Evolutionary conservation across 2,888 invertebrate genomes (phyloP).

Genomic region (Patella depressa): DNA sequence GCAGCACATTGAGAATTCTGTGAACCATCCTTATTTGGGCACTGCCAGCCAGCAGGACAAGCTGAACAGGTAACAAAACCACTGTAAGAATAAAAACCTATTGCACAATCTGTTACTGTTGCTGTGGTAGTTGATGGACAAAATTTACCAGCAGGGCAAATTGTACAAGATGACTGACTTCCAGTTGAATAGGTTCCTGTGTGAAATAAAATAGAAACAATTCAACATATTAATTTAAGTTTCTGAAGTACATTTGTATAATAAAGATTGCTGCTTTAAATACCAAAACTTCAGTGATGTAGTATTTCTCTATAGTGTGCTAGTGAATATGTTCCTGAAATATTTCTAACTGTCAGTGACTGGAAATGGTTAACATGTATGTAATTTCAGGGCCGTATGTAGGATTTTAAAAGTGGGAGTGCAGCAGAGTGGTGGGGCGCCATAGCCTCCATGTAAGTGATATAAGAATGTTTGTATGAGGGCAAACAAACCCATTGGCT

Average conservation of each 20-base stretch:
- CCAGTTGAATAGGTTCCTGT: slow-evolving; percentile 58
- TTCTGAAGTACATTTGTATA: background rate
- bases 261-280: background rate
- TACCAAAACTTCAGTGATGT: slow-evolving; percentile 1
- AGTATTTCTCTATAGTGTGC: background rate
- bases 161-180: slow-evolving; percentile 54
- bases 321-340: no score
- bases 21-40: slow-evolving; percentile 51
- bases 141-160: slow-evolving; percentile 59
- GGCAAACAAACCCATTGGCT: no score
- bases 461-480: no score
- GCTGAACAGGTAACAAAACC: slow-evolving; percentile 43
- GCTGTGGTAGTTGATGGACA: slow-evolving; percentile 45
- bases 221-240: background rate
- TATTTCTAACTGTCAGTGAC: background rate
- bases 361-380: background rate
- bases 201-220: slow-evolving; percentile 16
- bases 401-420: no score
- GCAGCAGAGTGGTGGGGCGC: no score
- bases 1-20: slow-evolving; percentile 52
- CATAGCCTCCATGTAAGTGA: no score
- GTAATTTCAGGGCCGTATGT: background rate
- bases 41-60: slow-evolving; percentile 54
- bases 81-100: slow-evolving; percentile 46
- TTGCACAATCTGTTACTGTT: slow-evolving; percentile 36